These are phyloP conservation scores for Scelioninae gen. 2 DNA, from an alignment of 2,888 invertebrate species.

Conservation along the genomic window DNA sequence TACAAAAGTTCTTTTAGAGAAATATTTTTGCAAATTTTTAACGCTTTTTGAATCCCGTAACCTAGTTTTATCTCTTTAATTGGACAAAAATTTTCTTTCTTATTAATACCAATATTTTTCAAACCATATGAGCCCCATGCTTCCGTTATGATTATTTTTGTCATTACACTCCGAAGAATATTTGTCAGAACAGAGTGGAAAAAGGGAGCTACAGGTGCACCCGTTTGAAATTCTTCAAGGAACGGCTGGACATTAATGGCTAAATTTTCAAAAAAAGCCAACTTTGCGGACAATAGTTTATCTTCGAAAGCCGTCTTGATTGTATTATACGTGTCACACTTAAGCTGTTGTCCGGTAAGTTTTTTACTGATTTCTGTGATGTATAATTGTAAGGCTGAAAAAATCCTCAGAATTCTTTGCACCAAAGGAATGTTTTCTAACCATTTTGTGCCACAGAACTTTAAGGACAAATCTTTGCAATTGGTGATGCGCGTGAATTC, in stretches of 20 bases:
- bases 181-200: constrained; percentile 25
- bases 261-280: constrained; percentile 46
- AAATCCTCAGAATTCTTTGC: constrained; percentile 46
- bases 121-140: no score
- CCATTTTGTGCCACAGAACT: constrained; percentile 62
- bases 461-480: constrained; percentile 60
- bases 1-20: constrained; percentile 19
- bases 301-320: constrained; percentile 36
- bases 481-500: constrained; percentile 60
- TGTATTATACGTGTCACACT: constrained; percentile 43
- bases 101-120: constrained; percentile 1
- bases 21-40: constrained; percentile 18
- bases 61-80: constrained; percentile 12
- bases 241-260: constrained; percentile 51
- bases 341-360: constrained; percentile 21
- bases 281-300: constrained; percentile 39
- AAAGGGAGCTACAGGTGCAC: constrained; percentile 43
- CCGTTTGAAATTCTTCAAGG: constrained; percentile 49
- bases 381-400: constrained; percentile 49
- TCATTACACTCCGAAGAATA: constrained; percentile 17
- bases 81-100: constrained; percentile 10
- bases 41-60: constrained; percentile 9
- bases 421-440: constrained; percentile 60
- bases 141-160: constrained; percentile 24
- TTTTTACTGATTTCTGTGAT: constrained; percentile 29